Evolutionary conservation across 2,113 vertebrate genomes (phyloP), one percentile per base, ranked within the genome.

Genomic region (Colius striatus): DNA sequence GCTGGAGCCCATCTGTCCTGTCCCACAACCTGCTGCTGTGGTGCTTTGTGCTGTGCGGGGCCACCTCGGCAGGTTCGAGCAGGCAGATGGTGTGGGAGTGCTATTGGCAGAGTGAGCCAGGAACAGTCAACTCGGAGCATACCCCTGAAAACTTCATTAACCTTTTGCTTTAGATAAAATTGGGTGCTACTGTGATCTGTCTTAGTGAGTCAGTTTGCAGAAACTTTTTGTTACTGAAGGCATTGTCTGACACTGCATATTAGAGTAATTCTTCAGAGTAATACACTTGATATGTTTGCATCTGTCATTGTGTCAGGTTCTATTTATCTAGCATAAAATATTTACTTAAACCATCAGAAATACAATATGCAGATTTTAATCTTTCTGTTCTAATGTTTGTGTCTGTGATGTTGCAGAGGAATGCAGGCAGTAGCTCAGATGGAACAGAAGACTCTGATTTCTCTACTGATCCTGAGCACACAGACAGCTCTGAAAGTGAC

Each of bases 401-500:
- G 25, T 96, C 78, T 89, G 71, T 97, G 97, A 29, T 60, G 25
- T 98, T 94, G 93, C 94, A 99, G 99, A 99, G 99, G 97, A 99
- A 99, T 48, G 99, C 99, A 38, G 99, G 99, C 72, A 99, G 99
- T 87, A 99, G 99, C 97, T 99, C 99, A 50, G 99, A 99, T 78
- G 99, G 99, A 30, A 99, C 99, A 0, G 99, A 99, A 97, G 99
- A 99, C 97, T 99, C 99, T 0, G 99, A 99, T 97, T 99, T 99
- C 79, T 99, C 99, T 36, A 99, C 98, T 76, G 99, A 99, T 54
- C 98, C 99, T 4, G 99, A 99, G 92, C 99, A 99, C 81, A 99
- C 99, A 17, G 99, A 99, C 97, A 99, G 99, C 94, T 99, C 99
- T 4, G 99, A 99, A 92, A 99, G 99, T 7, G 99, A 99, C 18